A percentile compares a stretch with the other conserved stretches of the same genome.
Evolutionary conservation across 2,888 invertebrate species (phyloP).

Genomic region (Lordiphosa fenestrarum): DNA sequence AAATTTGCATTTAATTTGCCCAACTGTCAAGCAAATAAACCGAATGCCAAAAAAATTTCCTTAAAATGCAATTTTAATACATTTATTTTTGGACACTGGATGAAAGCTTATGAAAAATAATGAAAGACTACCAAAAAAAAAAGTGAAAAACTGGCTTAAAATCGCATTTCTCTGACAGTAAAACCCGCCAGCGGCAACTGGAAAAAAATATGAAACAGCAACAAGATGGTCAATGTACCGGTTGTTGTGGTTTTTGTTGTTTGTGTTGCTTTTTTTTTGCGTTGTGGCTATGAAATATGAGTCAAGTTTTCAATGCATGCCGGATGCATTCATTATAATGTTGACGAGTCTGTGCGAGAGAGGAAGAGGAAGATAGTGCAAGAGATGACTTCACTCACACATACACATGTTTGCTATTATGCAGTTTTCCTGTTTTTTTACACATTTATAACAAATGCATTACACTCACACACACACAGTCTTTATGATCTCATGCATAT

Average conservation of each 20-base stretch:
- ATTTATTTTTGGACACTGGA: slow-evolving; percentile 12
- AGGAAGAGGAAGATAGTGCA: slow-evolving; percentile 1
- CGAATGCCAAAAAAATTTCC: slow-evolving; percentile 14
- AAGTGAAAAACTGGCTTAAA: slow-evolving; percentile 64
- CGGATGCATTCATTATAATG: slow-evolving; percentile 75
- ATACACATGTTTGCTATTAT: slow-evolving; percentile 56
- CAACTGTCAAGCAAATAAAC: slow-evolving; percentile 20
- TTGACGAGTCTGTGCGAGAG: slow-evolving; percentile 51
- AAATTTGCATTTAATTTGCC: slow-evolving; percentile 57
- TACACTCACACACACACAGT: slow-evolving; percentile 29
- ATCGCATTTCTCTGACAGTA: slow-evolving; percentile 33
- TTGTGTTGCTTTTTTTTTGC: slow-evolving; percentile 19
- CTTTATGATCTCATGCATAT: slow-evolving; percentile 69
- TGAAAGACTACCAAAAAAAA: slow-evolving; percentile 31
- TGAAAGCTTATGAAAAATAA: slow-evolving; percentile 59
- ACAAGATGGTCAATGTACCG: slow-evolving; percentile 72
- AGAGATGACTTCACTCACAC: slow-evolving; percentile 26
- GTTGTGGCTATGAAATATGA: slow-evolving; percentile 71
- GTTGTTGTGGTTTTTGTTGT: slow-evolving; percentile 28
- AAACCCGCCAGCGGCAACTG: slow-evolving; percentile 5
- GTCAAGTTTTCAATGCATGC: slow-evolving; percentile 75
- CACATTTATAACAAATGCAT: slow-evolving; percentile 64
- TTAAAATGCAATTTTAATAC: slow-evolving; percentile 23
- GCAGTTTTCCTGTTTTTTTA: slow-evolving; percentile 43
- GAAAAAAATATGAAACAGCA: slow-evolving; percentile 35